Conservation (phyloP, 1,140 invertebrate genomes). For the Dreissena polymorpha region DNA sequence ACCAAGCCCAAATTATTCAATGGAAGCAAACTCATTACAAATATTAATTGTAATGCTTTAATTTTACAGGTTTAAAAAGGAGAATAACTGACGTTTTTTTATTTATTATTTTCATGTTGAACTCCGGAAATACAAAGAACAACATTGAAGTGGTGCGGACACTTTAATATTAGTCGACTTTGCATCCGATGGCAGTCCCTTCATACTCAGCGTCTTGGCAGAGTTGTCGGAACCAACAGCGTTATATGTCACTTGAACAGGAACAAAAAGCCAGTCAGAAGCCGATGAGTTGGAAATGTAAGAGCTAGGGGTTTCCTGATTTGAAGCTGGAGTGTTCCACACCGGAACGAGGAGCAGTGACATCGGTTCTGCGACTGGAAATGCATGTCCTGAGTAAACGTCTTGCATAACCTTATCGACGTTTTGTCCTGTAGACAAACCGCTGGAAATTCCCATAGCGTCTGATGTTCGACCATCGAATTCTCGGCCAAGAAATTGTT, state of each 20-base stretch:
- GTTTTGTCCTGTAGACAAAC: neutral
- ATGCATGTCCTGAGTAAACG: neutral
- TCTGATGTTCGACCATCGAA: constrained; percentile 31
- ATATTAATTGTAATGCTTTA: no score
- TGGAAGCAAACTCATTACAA: no score
- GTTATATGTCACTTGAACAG: constrained; percentile 9
- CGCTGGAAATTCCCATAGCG: neutral
- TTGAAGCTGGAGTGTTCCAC: neutral
- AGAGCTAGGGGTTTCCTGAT: neutral
- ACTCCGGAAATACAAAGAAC: no score
- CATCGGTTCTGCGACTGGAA: constrained; percentile 1
- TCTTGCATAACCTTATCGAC: neutral
- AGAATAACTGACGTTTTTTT: no score
- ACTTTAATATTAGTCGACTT: constrained; percentile 2
- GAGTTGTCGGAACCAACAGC: neutral
- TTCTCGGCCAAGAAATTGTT: constrained; percentile 8
- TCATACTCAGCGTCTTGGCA: neutral
- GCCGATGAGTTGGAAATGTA: neutral
- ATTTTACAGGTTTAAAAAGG: no score
- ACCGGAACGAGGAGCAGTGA: constrained; percentile 3
- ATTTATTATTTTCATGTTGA: no score
- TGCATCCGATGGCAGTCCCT: constrained; percentile 6
- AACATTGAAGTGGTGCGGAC: neutral
- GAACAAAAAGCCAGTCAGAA: constrained; percentile 32
- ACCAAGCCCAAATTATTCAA: no score